phyloP scores from a whole-genome alignment of 2,797 vertebrate genomes.

The Catostomus latipinnis region DNA sequence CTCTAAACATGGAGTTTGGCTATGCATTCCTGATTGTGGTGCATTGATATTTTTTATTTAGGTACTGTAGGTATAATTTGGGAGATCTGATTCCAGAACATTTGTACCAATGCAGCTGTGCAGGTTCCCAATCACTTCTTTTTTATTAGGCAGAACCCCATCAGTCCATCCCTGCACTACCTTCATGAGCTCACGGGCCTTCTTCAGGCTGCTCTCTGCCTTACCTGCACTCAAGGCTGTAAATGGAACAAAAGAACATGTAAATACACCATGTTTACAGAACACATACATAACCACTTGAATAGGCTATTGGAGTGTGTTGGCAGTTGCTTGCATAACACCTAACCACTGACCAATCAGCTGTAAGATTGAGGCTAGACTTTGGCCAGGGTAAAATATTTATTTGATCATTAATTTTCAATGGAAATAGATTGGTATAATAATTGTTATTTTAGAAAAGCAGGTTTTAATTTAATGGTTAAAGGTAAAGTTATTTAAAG shows the following conservation, averaged over 20 bases:
- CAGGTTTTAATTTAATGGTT: too few relatives aligned
- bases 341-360: too few relatives aligned
- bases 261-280: background rate
- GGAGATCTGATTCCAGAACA: slow-evolving; percentile 1
- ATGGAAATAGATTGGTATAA: too few relatives aligned
- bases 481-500: too few relatives aligned
- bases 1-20: background rate
- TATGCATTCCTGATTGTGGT: background rate
- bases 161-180: slow-evolving; percentile 78
- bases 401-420: too few relatives aligned
- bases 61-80: background rate
- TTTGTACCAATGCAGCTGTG: slow-evolving; percentile 84
- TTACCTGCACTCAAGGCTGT: slow-evolving; percentile 81
- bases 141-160: slow-evolving; percentile 80
- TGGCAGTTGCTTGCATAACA: too few relatives aligned
- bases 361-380: too few relatives aligned
- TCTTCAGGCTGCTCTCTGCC: slow-evolving; percentile 80
- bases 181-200: slow-evolving; percentile 81
- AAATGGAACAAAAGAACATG: slow-evolving; percentile 19
- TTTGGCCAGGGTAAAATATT: too few relatives aligned
- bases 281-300: background rate
- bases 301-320: too few relatives aligned
- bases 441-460: too few relatives aligned
- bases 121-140: slow-evolving; percentile 82
- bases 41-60: slow-evolving; percentile 5